Conservation (phyloP, 2,113 vertebrate species). For the Oncorhynchus gorbuscha region DNA sequence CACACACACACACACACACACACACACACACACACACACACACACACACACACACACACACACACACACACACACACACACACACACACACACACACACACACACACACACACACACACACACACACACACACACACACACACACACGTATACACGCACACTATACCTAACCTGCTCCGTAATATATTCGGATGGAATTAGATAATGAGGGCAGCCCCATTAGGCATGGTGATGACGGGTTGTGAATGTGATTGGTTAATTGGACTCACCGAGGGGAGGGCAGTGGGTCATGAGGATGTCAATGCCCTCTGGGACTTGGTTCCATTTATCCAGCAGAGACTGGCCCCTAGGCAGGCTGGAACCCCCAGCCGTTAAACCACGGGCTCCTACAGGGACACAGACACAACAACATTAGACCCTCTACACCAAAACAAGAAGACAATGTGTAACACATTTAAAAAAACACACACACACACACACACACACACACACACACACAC, state of each 20-base stretch:
- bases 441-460: no score
- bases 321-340: slow-evolving; percentile 98
- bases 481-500: slow-evolving; percentile 24
- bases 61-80: background rate
- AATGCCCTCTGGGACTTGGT: slow-evolving; percentile 94
- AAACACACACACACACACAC: background rate
- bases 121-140: slow-evolving; percentile 1
- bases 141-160: no score
- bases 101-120: background rate
- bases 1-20: background rate
- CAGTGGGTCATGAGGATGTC: slow-evolving; percentile 99
- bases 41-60: slow-evolving; percentile 4
- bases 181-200: slow-evolving; percentile 23
- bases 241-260: slow-evolving; percentile 63
- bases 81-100: slow-evolving; percentile 3
- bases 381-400: slow-evolving; percentile 85
- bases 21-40: background rate
- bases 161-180: background rate
- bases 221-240: slow-evolving; percentile 27
- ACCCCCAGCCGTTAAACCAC: slow-evolving; percentile 99
- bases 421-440: background rate
- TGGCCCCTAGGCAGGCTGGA: slow-evolving; percentile 97
- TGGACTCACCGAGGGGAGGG: slow-evolving; percentile 92
- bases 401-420: background rate
- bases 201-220: slow-evolving; percentile 39